Percentiles rank a stretch among this genome's conserved stretches.
These are phyloP conservation scores for Lasius fuliginosus DNA, from an alignment of 2,888 invertebrate species.

Conservation along the genomic window DNA sequence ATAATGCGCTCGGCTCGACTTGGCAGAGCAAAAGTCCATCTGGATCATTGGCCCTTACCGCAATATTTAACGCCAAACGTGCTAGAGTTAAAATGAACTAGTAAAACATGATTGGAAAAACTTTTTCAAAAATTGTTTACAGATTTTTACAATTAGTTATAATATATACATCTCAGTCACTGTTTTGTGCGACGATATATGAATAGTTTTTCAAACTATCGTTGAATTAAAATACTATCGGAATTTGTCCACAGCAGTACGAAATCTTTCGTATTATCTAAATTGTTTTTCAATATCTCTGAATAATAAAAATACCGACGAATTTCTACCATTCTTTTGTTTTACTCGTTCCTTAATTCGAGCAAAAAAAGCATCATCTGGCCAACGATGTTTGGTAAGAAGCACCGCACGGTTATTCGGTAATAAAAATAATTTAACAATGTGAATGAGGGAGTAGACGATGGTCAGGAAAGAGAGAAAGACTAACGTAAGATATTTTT, in stretches of 20 bases:
- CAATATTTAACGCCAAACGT: neutral
- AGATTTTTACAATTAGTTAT: neutral
- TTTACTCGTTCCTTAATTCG: constrained; percentile 53
- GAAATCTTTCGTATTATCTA: neutral
- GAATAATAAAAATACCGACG: neutral
- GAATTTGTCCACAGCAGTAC: neutral
- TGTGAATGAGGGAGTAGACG: constrained; percentile 72
- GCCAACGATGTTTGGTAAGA: constrained; percentile 60
- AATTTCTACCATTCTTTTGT: neutral
- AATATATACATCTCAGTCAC: neutral
- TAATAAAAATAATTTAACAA: constrained; percentile 78
- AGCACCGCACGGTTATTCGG: constrained; percentile 59
- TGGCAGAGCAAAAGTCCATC: constrained; percentile 37
- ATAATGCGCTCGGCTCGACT: constrained; percentile 44
- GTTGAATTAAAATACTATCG: constrained; percentile 49
- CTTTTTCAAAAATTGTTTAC: neutral
- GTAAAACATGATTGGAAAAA: neutral
- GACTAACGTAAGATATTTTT: constrained; percentile 81
- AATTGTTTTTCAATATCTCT: neutral
- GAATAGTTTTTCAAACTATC: neutral
- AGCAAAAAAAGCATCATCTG: constrained; percentile 49
- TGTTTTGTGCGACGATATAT: neutral
- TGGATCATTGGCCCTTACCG: constrained; percentile 15
- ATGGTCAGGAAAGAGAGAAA: constrained; percentile 65
- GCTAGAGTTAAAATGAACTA: neutral